phyloP scores from a whole-genome alignment of 2,113 vertebrate species.

The Pterocles burchelli region DNA sequence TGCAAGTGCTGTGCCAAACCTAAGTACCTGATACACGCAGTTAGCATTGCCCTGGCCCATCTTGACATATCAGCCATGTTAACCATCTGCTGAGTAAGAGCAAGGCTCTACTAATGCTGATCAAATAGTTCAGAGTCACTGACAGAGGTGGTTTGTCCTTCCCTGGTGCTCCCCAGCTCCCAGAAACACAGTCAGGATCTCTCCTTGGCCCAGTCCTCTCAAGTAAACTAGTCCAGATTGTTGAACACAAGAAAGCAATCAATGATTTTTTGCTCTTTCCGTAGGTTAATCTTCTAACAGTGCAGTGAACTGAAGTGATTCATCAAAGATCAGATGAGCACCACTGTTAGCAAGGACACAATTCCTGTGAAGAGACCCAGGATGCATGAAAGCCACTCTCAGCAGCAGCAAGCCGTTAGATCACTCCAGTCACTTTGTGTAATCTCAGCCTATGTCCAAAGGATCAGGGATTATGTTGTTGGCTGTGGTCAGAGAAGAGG shows the following conservation, averaged over 20 bases:
- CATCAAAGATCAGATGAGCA: background rate
- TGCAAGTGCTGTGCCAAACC: background rate
- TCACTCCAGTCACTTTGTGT: background rate
- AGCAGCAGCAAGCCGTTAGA: background rate
- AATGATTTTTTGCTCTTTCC: rapidly evolving
- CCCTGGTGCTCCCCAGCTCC: background rate
- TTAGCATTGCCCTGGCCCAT: rapidly evolving
- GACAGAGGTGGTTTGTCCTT: background rate
- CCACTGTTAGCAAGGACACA: background rate
- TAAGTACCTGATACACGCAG: background rate
- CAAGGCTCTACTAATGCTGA: background rate
- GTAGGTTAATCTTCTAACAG: background rate
- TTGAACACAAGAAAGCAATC: background rate
- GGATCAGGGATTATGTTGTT: background rate
- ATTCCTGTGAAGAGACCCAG: background rate
- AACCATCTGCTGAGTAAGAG: background rate
- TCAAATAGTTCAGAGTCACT: background rate
- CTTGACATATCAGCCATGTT: background rate
- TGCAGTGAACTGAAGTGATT: background rate
- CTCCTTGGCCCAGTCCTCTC: background rate
- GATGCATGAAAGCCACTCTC: background rate
- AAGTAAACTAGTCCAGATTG: background rate
- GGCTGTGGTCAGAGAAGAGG: background rate
- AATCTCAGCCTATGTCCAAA: background rate
- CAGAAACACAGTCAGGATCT: background rate